Base-by-base conservation (phyloP, 2,113 vertebrate species). In the Origma solitaria region DNA sequence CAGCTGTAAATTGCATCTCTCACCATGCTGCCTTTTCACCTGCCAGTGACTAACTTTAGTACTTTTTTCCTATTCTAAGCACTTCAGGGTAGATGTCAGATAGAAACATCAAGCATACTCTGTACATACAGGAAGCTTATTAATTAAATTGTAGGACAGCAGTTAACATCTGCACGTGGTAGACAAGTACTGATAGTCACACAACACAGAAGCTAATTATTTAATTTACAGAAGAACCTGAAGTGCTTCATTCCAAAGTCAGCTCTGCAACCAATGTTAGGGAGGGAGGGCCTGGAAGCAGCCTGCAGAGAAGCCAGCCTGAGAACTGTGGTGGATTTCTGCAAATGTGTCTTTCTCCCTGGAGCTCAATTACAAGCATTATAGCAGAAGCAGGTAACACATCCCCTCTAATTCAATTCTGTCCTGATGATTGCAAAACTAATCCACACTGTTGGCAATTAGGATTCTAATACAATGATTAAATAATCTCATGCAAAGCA, bases 401-500 rank as follows among this genome's bases (percentile, higher is more conserved):
- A 86, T 92, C 28, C 56, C 69, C 58, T 80, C 49, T 86, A 94
- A 96, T 93, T 92, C 33, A 88, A 64, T 96, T 94, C 58, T 66
- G 51, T 94, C 51, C 72, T 75, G 62, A 51, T 65, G 88, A 83
- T 14, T 83, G 69, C 64, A 92, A 86, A 90, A 73, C 86, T 88
- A 93, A 97, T 83, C 68, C 47, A 78, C 31, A 54, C 71, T 62
- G 45, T 66, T 94, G 95, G 92, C 86, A 92, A 83, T 95, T 50
- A 62, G 54, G 79, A 86, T 95, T 92, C 86, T 96, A 96, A 92
- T 64, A 44, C 42, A 78, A 81, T 90, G 82, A 95, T 93, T 96
- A 90, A 97, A 94, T 88, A 90, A 95, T 88, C n/a, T 56, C 64
- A 93, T 95, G 94, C 86, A 93, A 90, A 96, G 94, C 88, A 90